A percentile compares a stretch with the other conserved stretches of the same genome.
These are phyloP conservation scores for Pseudomyrmex flavicornis DNA, from an alignment of 1,140 invertebrate species.

Conservation along the genomic window DNA sequence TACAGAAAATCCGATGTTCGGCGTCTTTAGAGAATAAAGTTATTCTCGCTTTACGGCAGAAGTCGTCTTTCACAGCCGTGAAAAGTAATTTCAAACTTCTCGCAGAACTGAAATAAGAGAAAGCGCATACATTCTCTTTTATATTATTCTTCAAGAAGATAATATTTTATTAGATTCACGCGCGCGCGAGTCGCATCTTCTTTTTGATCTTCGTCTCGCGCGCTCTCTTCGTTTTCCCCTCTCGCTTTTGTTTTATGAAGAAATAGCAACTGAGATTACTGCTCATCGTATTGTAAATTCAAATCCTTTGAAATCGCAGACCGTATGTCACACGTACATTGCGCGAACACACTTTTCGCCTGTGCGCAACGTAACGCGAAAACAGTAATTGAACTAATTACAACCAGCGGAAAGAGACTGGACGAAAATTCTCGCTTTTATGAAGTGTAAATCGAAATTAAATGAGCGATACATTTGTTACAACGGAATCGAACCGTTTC, in stretches of 20 bases:
- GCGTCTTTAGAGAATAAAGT: slow-evolving; percentile 48
- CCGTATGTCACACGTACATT: slow-evolving; percentile 2
- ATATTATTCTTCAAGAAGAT: slow-evolving; percentile 50
- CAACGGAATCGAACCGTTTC: neutral
- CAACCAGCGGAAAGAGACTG: neutral
- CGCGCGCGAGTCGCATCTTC: neutral
- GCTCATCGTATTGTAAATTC: neutral
- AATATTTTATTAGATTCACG: slow-evolving; percentile 52
- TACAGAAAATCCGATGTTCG: slow-evolving; percentile 26
- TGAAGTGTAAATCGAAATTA: slow-evolving; percentile 51
- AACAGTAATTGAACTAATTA: slow-evolving; percentile 41
- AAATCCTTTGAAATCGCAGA: neutral
- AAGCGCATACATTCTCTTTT: slow-evolving; percentile 3
- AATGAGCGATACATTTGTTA: slow-evolving; percentile 30
- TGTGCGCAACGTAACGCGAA: neutral
- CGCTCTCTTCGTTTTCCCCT: neutral
- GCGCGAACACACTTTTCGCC: neutral
- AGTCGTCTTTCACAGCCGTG: slow-evolving; percentile 47
- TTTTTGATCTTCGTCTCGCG: too few relatives aligned
- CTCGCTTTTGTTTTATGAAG: neutral
- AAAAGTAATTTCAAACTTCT: slow-evolving; percentile 58
- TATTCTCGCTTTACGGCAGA: slow-evolving; percentile 21
- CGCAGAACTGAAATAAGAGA: slow-evolving; percentile 48
- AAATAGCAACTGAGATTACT: slow-evolving; percentile 12
- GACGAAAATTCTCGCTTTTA: slow-evolving; percentile 27